Conservation (phyloP, 2,888 invertebrate species). For the Stenchaetothrips biformis region DNA sequence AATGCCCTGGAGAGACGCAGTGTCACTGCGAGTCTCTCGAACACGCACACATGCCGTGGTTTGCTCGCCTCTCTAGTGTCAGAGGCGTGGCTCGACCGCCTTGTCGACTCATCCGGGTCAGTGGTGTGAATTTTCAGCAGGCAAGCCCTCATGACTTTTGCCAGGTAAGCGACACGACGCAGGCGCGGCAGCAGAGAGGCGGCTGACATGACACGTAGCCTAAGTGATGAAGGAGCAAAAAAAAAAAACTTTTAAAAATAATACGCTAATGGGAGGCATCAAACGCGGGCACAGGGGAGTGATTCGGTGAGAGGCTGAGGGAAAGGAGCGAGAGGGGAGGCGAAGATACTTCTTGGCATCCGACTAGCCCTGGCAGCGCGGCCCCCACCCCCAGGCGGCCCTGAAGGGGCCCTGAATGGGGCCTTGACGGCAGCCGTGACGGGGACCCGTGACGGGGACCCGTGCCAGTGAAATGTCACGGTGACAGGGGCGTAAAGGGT, state of each 20-base stretch:
- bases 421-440: background rate
- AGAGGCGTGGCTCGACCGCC: no score
- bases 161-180: no score
- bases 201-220: no score
- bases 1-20: no score
- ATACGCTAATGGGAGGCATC: background rate
- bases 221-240: background rate
- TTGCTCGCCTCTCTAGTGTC: no score
- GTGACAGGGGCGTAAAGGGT: background rate
- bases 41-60: no score
- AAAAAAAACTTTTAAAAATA: background rate
- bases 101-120: no score
- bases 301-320: background rate
- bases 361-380: background rate
- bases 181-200: no score
- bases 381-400: background rate
- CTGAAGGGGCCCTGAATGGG: background rate
- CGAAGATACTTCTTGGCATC: background rate
- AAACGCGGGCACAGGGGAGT: background rate
- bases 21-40: no score
- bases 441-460: background rate
- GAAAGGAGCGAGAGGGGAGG: background rate
- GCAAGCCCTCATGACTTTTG: no score
- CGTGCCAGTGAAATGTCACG: slow-evolving; percentile 20
- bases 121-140: no score